Conservation (phyloP, 1,140 invertebrate genomes). For the Eriocheir sinensis region DNA sequence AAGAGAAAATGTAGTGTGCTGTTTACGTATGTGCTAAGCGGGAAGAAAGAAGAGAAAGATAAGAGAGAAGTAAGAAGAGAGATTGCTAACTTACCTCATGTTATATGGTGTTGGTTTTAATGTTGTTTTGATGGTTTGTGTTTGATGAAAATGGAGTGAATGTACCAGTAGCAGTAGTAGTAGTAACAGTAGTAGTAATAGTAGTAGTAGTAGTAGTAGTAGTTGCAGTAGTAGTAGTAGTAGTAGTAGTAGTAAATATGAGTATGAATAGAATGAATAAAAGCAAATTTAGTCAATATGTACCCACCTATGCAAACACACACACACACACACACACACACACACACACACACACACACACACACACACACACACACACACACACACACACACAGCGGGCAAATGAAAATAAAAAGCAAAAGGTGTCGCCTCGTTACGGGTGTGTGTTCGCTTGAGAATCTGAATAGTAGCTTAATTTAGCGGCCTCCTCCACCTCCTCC, state of each 20-base stretch:
- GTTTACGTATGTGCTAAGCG: not conserved
- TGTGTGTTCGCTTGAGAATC: not conserved
- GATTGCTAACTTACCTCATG: not conserved
- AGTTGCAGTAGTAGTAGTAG: too few species aligned
- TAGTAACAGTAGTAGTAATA: too few species aligned
- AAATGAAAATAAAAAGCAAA: constrained; percentile 15
- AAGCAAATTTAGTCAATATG: too few species aligned
- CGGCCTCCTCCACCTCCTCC: not conserved
- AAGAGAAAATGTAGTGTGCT: not conserved
- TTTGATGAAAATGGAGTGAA: too few species aligned
- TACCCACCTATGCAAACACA: too few species aligned
- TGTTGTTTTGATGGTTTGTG: not conserved
- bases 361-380: not conserved
- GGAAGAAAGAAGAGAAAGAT: not conserved
- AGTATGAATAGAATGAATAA: too few species aligned
- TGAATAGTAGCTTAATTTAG: constrained; percentile 38
- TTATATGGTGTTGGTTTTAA: not conserved
- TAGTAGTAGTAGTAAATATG: too few species aligned
- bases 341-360: constrained; percentile 9
- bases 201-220: too few species aligned
- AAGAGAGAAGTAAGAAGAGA: not conserved
- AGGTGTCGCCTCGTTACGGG: not conserved
- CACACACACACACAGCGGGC: not conserved
- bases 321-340: too few species aligned
- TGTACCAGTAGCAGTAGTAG: too few species aligned